Evolutionary conservation across 2,797 vertebrate genomes (phyloP), one percentile per base, ranked within the genome.

Genomic region (Intellagama lesueurii): DNA sequence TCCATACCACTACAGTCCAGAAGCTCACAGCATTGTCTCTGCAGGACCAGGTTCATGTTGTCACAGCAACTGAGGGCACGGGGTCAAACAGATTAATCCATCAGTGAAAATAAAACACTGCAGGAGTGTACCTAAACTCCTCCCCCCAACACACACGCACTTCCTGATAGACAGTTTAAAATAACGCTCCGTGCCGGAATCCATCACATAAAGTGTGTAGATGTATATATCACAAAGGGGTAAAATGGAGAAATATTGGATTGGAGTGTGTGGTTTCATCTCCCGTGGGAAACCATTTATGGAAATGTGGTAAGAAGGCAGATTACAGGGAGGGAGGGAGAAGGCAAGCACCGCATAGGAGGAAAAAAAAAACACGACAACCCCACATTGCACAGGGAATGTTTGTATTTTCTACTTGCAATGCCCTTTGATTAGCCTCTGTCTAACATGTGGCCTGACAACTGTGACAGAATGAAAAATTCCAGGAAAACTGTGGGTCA

Each of bases 31-130:
- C 30, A 95, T 93, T 95, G 95, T 96, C 94, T 96, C 91, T 89
- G 88, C 91, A 94, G 89, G 94, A 91, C 92, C 89, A 94, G 95
- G 95, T 94, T 96, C 92, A 84, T 92, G 95, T 95, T 96, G 96
- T 96, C 95, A 96, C 95, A 96, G 96, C 94, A 96, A 95, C 95
- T 88, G 93, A 94, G 93, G 49, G 24, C 91, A 91, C n/a, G 60
- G 87, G 93, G 94, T 94, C 92, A 94, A 90, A 93, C 1, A 90
- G 92, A 96, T 95, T 95, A 94, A 95, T 85, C 89, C 69, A 86
- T 94, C 88, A 92, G 78, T 56, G 93, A 89, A 90, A 73, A 86
- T 70, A 76, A 89, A 0, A 84, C 68, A 83, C 86, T 66, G 91
- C 92, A 92, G 7, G n/a, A 85, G 81, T 94, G 73, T 66, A 78